Conservation (phyloP, 2,888 invertebrate species). For the Apodemia duryi region DNA sequence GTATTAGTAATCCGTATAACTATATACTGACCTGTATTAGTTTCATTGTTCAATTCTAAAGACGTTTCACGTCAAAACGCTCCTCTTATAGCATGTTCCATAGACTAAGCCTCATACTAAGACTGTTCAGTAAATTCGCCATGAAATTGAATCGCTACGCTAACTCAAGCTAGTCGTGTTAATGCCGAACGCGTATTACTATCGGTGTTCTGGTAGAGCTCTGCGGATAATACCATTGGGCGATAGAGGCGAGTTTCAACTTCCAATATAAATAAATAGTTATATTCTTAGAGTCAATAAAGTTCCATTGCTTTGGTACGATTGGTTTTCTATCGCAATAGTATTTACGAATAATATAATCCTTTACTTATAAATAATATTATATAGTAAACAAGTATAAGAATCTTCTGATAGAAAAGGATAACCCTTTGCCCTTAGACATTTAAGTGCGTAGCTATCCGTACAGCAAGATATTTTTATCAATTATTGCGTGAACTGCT, state of each 20-base stretch:
- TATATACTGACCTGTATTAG: no score
- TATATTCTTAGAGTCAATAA: not conserved
- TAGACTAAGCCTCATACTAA: slow-evolving; percentile 24
- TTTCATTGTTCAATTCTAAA: no score
- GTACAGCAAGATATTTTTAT: no score
- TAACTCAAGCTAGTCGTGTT: slow-evolving; percentile 30
- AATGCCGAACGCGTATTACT: slow-evolving; percentile 24
- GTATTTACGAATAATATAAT: not conserved
- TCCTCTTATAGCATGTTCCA: slow-evolving; percentile 4
- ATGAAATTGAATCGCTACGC: slow-evolving; percentile 35
- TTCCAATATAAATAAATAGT: not conserved
- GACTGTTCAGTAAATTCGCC: slow-evolving; percentile 33
- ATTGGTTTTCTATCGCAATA: slow-evolving; percentile 1
- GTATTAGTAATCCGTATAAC: no score
- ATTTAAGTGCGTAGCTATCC: no score
- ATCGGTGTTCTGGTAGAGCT: slow-evolving; percentile 5
- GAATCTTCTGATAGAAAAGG: no score
- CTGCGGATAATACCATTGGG: not conserved
- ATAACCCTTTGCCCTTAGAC: no score
- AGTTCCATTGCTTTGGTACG: not conserved
- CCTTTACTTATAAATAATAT: no score
- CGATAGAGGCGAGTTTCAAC: not conserved
- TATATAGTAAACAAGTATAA: no score
- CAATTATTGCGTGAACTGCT: no score
- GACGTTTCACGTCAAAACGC: not conserved